Evolutionary conservation across 2,888 invertebrate genomes (phyloP), one percentile per base, ranked within the genome.

Genomic region (Lasioglossum vierecki): DNA sequence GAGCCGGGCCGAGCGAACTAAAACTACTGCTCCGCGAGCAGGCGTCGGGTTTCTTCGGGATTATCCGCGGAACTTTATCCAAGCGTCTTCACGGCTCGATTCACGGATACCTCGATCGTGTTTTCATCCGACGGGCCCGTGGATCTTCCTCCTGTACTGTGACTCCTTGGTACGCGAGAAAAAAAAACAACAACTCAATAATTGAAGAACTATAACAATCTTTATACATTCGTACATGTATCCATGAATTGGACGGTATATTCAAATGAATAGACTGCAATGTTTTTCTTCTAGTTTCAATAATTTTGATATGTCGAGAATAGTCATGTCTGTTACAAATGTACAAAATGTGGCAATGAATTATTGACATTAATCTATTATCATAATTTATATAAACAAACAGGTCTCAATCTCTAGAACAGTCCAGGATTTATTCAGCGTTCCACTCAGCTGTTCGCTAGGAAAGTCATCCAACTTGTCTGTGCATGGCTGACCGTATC

Each of bases 41-140:
- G 86, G 85, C 86, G 79, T 91, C 88, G 79, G 86, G 88, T 91
- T 91, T 91, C 91, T 89, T 89, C 82, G 75, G 84, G 91, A 87
- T 90, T 89, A 90, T 85, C 86, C 82, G 70, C 70, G 76, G 75
- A 80, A 84, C 87, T 89, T 77, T 71, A 71, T 80, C 88, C 68
- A 68, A 66, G 76, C 63, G 73, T n/a, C 70, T 4, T 46, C 73
- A 74, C 5, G 57, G 18, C 22, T 66, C 30, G 39, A 57, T 57
- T 57, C 57, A 57, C 53, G 53, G 53, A 53, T n/a, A 53, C 57
- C n/a, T 11, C 57, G n/a, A 57, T 57, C 11, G 57, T n/a, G 4
- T n/a, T 11, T 57, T 57, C 57, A 57, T 57, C 57, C 57, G n/a
- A 57, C 57, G 57, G n/a, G 4, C 1, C n/a, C n/a, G 11, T 11